These are phyloP conservation scores for Noctua janthe DNA, from an alignment of 2,888 invertebrate genomes.

Conservation along the genomic window DNA sequence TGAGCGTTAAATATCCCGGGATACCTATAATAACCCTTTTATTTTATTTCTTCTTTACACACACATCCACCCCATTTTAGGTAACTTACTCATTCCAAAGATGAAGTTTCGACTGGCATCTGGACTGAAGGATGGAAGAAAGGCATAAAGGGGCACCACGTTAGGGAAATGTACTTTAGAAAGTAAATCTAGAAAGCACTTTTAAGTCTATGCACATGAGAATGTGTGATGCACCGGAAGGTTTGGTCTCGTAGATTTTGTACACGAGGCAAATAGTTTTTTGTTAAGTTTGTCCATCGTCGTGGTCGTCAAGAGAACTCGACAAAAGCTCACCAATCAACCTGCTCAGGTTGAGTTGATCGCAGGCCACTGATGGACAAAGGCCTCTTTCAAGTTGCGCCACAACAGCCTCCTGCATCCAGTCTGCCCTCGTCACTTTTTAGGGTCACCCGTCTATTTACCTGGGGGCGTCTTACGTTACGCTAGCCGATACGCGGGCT, in stretches of 20 bases:
- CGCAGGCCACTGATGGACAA: background rate
- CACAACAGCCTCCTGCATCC: background rate
- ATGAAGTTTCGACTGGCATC: background rate
- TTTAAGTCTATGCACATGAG: background rate
- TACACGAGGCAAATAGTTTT: background rate
- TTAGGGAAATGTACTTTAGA: background rate
- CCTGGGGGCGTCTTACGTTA: background rate
- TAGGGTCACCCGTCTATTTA: background rate
- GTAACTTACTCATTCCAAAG: background rate
- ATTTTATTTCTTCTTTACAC: background rate
- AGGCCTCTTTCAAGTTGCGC: background rate
- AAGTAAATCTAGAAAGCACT: too few relatives aligned
- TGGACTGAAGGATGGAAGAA: background rate
- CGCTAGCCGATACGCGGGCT: background rate
- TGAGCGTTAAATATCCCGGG: background rate
- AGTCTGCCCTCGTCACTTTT: background rate
- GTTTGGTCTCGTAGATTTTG: background rate
- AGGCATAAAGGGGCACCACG: background rate
- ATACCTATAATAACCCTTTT: background rate
- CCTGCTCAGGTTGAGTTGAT: background rate
- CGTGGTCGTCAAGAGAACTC: background rate
- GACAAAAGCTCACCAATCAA: background rate
- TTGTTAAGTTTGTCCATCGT: background rate
- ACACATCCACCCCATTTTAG: background rate
- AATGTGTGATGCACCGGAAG: background rate